Conservation (phyloP, 2,888 invertebrate species). For the Drosophila meridiana region DNA sequence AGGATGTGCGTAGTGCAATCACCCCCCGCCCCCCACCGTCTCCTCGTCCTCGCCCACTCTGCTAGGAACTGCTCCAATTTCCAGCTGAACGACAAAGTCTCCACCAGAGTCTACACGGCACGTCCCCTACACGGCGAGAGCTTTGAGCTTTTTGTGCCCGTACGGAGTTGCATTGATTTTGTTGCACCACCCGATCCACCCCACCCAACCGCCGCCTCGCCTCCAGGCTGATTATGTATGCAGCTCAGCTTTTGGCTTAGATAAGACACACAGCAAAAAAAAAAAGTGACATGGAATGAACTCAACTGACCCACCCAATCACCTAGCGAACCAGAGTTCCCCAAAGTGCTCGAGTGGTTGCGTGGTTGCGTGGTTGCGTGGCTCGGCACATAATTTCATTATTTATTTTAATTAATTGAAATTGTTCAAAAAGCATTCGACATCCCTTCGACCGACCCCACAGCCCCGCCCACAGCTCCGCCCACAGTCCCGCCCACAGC, state of each 20-base stretch:
- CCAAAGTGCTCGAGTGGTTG: not conserved
- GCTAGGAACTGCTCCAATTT: slow-evolving; percentile 16
- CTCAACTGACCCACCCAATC: not conserved
- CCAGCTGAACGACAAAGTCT: slow-evolving; percentile 9
- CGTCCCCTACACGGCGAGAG: slow-evolving; percentile 9
- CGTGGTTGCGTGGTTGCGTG: slow-evolving; percentile 1
- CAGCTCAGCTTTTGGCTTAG: slow-evolving; percentile 45
- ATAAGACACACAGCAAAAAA: slow-evolving; percentile 24
- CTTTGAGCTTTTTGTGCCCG: slow-evolving; percentile 36
- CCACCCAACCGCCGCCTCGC: slow-evolving; percentile 1
- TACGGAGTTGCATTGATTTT: slow-evolving; percentile 62
- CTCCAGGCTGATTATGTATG: slow-evolving; percentile 35
- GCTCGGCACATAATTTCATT: slow-evolving; percentile 62
- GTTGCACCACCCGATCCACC: slow-evolving; percentile 16
- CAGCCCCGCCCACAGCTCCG: not conserved
- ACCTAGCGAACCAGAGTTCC: not conserved
- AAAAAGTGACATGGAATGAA: not conserved
- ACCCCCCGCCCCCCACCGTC: not conserved
- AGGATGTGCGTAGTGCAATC: slow-evolving; percentile 9
- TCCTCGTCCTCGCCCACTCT: not conserved
- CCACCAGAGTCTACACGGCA: slow-evolving; percentile 6
- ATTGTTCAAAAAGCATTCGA: slow-evolving; percentile 52
- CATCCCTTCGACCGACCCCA: not conserved
- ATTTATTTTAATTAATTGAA: slow-evolving; percentile 77
- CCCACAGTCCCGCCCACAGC: not conserved